Percentiles rank a stretch among this genome's conserved stretches.
Conservation (phyloP, 2,797 vertebrate genomes). For the Margarornis squamiger region DNA sequence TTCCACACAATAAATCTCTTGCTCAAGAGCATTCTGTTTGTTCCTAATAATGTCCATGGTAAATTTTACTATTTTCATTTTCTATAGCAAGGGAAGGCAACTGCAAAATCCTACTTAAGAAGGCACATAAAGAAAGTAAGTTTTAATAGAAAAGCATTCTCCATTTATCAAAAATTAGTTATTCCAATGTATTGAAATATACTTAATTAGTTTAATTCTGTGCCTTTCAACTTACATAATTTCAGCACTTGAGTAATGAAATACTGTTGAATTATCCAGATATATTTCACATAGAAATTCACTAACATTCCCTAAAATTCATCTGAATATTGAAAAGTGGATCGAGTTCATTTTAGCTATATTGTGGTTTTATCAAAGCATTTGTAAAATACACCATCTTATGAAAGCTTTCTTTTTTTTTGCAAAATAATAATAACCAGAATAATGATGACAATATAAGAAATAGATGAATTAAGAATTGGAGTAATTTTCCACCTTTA, state of each 20-base stretch:
- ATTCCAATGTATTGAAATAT: neutral
- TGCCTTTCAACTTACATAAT: neutral
- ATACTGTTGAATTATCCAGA: neutral
- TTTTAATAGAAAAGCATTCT: neutral
- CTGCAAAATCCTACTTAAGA: neutral
- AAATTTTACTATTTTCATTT: neutral
- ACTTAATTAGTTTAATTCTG: neutral
- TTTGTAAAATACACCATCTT: neutral
- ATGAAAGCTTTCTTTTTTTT: neutral
- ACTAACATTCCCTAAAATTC: neutral
- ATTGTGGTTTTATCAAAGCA: neutral
- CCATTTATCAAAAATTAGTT: neutral
- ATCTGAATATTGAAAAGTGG: neutral
- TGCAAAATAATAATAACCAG: slow-evolving; percentile 38
- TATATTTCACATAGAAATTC: neutral
- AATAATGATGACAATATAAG: slow-evolving; percentile 29
- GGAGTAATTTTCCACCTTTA: slow-evolving; percentile 32
- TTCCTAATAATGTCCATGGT: neutral
- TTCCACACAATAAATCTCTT: neutral
- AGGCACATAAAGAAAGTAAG: neutral
- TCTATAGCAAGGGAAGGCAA: neutral
- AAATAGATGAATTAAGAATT: slow-evolving; percentile 45
- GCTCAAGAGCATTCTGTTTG: neutral
- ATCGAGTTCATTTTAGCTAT: neutral
- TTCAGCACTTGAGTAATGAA: neutral